Evolutionary conservation across 2,888 invertebrate species (phyloP).

Genomic region (Hanleya hanleyi): DNA sequence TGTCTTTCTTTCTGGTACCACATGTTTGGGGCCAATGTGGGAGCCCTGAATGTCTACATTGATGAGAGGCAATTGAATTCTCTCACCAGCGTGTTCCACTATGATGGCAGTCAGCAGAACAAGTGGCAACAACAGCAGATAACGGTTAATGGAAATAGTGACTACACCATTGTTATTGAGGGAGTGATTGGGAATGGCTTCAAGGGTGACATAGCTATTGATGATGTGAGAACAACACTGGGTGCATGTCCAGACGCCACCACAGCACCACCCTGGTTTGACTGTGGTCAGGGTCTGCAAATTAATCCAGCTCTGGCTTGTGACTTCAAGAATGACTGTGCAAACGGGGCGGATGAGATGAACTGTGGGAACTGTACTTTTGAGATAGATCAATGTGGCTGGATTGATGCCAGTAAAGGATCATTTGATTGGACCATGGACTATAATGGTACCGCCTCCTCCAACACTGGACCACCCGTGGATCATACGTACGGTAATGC

Average conservation of each 20-base stretch:
- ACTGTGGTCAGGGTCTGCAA: slow-evolving; percentile 25
- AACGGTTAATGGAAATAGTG: background rate
- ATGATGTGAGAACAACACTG: slow-evolving; percentile 50
- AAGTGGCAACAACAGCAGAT: slow-evolving; percentile 4
- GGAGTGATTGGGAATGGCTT: slow-evolving; percentile 50
- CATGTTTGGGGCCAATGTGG: slow-evolving; percentile 55
- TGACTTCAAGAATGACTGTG: slow-evolving; percentile 57
- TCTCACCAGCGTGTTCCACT: background rate
- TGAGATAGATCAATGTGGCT: slow-evolving; percentile 57
- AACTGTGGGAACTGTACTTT: slow-evolving; percentile 64
- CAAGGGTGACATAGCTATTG: slow-evolving; percentile 59
- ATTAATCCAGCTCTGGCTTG: slow-evolving; percentile 41
- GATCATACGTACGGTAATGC: slow-evolving; percentile 59
- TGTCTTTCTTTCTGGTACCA: slow-evolving; percentile 63
- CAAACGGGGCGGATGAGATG: slow-evolving; percentile 59
- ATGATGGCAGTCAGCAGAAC: background rate
- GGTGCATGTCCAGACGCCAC: slow-evolving; percentile 34
- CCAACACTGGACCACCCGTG: slow-evolving; percentile 50
- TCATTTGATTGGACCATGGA: slow-evolving; percentile 51
- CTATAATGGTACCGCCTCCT: slow-evolving; percentile 47
- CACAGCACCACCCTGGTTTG: slow-evolving; percentile 32
- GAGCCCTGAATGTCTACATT: slow-evolving; percentile 44
- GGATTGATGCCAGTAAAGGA: slow-evolving; percentile 53
- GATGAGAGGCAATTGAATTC: background rate
- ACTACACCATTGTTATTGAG: slow-evolving; percentile 48